Evolutionary conservation across 2,888 invertebrate genomes (phyloP), one percentile per base, ranked within the genome.

Genomic region (Baccha elongata): DNA sequence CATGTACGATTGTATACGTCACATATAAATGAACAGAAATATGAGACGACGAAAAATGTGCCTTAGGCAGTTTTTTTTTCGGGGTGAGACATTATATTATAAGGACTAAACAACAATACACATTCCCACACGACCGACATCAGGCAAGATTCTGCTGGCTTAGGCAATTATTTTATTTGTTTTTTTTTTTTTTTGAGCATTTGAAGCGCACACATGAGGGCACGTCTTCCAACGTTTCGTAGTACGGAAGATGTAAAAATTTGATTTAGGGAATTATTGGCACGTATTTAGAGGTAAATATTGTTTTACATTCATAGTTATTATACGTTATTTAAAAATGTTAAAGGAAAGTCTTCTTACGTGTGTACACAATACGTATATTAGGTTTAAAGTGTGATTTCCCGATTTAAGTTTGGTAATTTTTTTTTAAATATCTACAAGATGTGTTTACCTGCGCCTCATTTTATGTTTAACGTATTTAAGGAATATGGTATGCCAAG

Each of bases 191-290:
- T 58, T 23, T 42, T 60, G 29, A 19, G 44, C 60, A 44, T 60
- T 60, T 40, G 40, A 15, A 60, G 44, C n/a, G 44, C 60, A 44
- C 44, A 44, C 44, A 60, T 60, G 42, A 44, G 29, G 44, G 44
- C 60, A 60, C 60, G 60, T 60, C n/a, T n/a, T n/a, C n/a, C n/a
- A n/a, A n/a, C n/a, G n/a, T n/a, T n/a, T n/a, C n/a, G n/a, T n/a
- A n/a, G n/a, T n/a, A n/a, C n/a, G n/a, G n/a, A 37, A 60, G 60
- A 60, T 60, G 60, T n/a, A 44, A 26, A 60, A 60, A 60, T 60
- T 60, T 60, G 60, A 60, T 60, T 60, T 60, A 60, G 29, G 29
- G 44, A 60, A 60, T 60, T 60, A 60, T 60, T 44, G 44, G 60
- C 60, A 60, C 60, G 60, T 60, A 44, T 60, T 60, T 42, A n/a